phyloP scores from a whole-genome alignment of 1,140 invertebrate genomes.

The Drosophila ficusphila region DNA sequence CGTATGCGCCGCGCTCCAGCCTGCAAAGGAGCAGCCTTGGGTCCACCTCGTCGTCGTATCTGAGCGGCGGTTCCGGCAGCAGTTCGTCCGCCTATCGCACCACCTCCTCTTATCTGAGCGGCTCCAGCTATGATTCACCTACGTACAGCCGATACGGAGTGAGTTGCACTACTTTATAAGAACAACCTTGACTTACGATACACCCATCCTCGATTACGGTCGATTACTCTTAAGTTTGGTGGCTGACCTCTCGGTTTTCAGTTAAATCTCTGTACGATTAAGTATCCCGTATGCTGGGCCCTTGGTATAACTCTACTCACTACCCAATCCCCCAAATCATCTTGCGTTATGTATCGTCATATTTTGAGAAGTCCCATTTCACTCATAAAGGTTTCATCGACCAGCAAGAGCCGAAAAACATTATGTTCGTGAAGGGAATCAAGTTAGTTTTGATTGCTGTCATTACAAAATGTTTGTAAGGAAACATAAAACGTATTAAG shows the following conservation, averaged over 20 bases:
- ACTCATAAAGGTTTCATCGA: not conserved
- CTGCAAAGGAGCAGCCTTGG: constrained; percentile 60
- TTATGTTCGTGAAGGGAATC: no score
- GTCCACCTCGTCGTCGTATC: constrained; percentile 52
- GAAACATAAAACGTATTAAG: no score
- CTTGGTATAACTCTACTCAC: constrained; percentile 34
- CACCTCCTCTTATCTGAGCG: constrained; percentile 63
- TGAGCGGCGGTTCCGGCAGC: constrained; percentile 60
- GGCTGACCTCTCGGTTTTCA: constrained; percentile 40
- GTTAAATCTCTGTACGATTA: constrained; percentile 13
- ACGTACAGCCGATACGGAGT: constrained; percentile 81
- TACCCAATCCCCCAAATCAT: constrained; percentile 5
- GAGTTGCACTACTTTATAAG: constrained; percentile 41
- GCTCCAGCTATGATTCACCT: constrained; percentile 77
- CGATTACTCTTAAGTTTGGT: constrained; percentile 33
- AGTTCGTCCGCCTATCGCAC: constrained; percentile 63
- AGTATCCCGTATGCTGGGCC: constrained; percentile 34
- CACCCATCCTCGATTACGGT: constrained; percentile 10
- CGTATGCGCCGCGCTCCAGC: constrained; percentile 59
- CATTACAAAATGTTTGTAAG: no score
- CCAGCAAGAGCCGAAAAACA: not conserved
- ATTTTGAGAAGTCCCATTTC: constrained; percentile 3
- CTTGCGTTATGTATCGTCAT: constrained; percentile 10
- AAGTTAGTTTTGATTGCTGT: no score
- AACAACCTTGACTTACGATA: not conserved